These are phyloP conservation scores for Chanos chanos DNA, from an alignment of 2,797 vertebrate genomes.

Conservation along the genomic window DNA sequence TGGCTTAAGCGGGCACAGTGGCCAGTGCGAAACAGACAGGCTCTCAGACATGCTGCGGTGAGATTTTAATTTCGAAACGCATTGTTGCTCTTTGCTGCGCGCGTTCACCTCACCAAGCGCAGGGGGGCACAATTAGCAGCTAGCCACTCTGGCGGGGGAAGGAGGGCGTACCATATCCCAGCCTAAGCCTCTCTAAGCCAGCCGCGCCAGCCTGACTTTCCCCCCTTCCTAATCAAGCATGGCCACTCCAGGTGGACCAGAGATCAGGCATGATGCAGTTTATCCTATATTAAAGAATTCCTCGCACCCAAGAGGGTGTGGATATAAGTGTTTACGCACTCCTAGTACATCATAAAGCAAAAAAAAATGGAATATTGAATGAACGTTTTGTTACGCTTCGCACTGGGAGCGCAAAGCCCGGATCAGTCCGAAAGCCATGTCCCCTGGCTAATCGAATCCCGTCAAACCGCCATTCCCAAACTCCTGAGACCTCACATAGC, in stretches of 20 bases:
- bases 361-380: constrained; percentile 56
- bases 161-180: constrained; percentile 64
- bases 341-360: constrained; percentile 42
- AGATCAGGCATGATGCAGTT: constrained; percentile 50
- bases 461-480: constrained; percentile 49
- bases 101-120: constrained; percentile 66
- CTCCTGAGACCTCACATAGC: constrained; percentile 16
- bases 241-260: constrained; percentile 54
- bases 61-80: constrained; percentile 75
- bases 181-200: constrained; percentile 74
- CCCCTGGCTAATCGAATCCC: constrained; percentile 59
- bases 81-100: constrained; percentile 58
- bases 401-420: constrained; percentile 63
- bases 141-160: constrained; percentile 61
- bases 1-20: constrained; percentile 50
- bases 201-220: constrained; percentile 49
- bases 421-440: constrained; percentile 60
- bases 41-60: constrained; percentile 69
- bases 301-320: neutral
- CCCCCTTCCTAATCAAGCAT: constrained; percentile 61
- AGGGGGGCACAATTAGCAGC: constrained; percentile 72
- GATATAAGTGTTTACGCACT: constrained; percentile 43
- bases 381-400: constrained; percentile 48
- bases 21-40: constrained; percentile 44
- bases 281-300: constrained; percentile 49